Percentiles rank a stretch among this genome's conserved stretches.
These are phyloP conservation scores for Papilio helenus DNA, from an alignment of 1,140 invertebrate genomes.

Conservation along the genomic window DNA sequence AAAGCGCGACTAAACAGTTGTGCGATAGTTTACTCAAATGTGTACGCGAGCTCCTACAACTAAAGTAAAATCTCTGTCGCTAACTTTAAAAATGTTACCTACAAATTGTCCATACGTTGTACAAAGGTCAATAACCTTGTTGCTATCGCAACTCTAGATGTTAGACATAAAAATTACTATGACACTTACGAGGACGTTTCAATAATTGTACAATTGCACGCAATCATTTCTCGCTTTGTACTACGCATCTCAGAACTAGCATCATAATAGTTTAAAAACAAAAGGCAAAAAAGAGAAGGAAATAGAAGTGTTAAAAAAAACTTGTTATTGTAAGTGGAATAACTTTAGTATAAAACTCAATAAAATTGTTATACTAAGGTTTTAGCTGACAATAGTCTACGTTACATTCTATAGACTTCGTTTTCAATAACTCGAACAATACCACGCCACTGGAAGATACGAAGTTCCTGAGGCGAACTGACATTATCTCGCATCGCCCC, in stretches of 20 bases:
- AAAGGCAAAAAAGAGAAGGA: neutral
- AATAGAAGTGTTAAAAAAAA: neutral
- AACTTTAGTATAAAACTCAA: too few relatives aligned
- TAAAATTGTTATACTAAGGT: neutral
- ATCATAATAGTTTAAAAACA: neutral
- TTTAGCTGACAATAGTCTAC: neutral
- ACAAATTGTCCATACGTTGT: too few relatives aligned
- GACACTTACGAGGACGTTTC: constrained; percentile 37
- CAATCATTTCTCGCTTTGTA: neutral
- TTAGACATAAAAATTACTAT: constrained; percentile 22
- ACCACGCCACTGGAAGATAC: neutral
- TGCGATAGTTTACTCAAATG: too few relatives aligned
- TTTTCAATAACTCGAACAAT: constrained; percentile 9
- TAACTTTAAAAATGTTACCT: too few relatives aligned
- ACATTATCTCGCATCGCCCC: constrained; percentile 14
- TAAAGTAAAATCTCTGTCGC: too few relatives aligned
- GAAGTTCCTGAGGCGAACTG: constrained; percentile 19
- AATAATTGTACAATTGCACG: constrained; percentile 36
- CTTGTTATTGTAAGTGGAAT: neutral
- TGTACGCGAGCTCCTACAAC: too few relatives aligned
- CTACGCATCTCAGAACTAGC: neutral
- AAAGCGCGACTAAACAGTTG: too few relatives aligned
- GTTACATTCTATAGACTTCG: neutral
- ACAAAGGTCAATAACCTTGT: too few relatives aligned
- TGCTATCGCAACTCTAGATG: neutral